Conservation (phyloP, 2,888 invertebrate genomes). For the Tromatobia lineatoria region DNA sequence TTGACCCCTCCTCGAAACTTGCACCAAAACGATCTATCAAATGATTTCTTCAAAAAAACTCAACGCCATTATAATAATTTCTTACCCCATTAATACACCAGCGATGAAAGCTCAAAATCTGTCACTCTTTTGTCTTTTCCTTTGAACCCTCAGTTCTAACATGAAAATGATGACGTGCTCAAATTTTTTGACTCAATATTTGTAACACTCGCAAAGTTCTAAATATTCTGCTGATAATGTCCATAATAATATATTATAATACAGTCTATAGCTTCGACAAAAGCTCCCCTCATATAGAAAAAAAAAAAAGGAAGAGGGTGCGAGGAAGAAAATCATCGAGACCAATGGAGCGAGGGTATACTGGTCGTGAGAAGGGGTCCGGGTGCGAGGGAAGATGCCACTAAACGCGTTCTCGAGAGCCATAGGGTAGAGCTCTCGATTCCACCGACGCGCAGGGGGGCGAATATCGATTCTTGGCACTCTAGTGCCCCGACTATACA, state of each 20-base stretch:
- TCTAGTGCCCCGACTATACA: slow-evolving; percentile 21
- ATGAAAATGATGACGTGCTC: too few species aligned
- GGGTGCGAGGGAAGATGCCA: slow-evolving; percentile 45
- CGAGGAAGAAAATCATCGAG: slow-evolving; percentile 38
- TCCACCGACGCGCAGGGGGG: slow-evolving; percentile 37
- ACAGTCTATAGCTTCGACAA: background rate
- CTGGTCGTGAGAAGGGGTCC: slow-evolving; percentile 3
- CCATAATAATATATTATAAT: slow-evolving; percentile 11
- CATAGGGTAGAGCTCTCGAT: slow-evolving; percentile 24
- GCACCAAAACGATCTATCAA: too few species aligned
- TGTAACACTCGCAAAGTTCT: background rate
- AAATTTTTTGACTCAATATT: too few species aligned
- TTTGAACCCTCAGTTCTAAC: too few species aligned
- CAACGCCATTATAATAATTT: too few species aligned
- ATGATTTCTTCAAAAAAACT: too few species aligned
- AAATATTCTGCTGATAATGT: background rate
- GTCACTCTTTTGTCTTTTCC: too few species aligned
- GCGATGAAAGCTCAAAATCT: too few species aligned
- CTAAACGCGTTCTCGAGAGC: slow-evolving; percentile 36
- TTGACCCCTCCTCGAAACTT: too few species aligned
- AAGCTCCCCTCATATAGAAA: background rate
- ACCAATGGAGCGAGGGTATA: slow-evolving; percentile 10
- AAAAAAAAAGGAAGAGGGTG: background rate
- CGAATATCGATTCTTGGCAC: slow-evolving; percentile 59
- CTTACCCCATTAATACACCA: too few species aligned